Percentiles rank a stretch among this genome's conserved stretches.
These are phyloP conservation scores for Thermophis baileyi DNA, from an alignment of 2,113 vertebrate genomes.

Conservation along the genomic window DNA sequence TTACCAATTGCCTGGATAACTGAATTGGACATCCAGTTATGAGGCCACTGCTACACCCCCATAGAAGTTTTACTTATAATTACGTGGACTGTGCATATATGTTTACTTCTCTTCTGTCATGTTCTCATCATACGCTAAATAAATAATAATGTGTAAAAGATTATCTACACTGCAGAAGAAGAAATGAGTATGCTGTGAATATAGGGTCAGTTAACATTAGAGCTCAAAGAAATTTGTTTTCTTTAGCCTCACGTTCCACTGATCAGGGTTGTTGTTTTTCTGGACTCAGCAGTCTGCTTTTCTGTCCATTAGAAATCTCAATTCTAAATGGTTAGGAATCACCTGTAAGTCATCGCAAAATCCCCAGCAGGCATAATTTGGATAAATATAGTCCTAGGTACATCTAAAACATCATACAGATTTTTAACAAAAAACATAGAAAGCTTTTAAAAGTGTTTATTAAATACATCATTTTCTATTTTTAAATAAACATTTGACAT, in stretches of 20 bases:
- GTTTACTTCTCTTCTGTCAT: too few species aligned
- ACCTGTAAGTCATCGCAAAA: background rate
- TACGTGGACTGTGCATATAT: background rate
- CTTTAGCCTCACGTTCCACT: background rate
- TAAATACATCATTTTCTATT: constrained; percentile 71
- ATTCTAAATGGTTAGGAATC: background rate
- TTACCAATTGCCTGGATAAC: background rate
- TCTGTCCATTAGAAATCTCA: background rate
- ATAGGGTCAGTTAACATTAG: background rate
- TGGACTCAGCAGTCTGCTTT: background rate
- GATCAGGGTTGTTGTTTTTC: background rate
- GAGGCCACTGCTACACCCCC: background rate
- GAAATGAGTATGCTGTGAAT: background rate
- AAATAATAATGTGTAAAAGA: background rate
- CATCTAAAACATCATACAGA: background rate
- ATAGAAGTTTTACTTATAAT: background rate
- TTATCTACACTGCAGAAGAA: background rate
- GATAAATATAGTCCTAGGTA: background rate
- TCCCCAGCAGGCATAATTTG: background rate
- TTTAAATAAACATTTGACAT: constrained; percentile 73
- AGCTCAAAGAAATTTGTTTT: background rate
- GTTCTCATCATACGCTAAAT: too few species aligned
- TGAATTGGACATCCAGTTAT: background rate
- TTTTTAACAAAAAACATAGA: background rate
- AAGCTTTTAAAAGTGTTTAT: constrained; percentile 38